Base-by-base conservation (phyloP, 2,888 invertebrate species). In the Agrilus cyanescens region DNA sequence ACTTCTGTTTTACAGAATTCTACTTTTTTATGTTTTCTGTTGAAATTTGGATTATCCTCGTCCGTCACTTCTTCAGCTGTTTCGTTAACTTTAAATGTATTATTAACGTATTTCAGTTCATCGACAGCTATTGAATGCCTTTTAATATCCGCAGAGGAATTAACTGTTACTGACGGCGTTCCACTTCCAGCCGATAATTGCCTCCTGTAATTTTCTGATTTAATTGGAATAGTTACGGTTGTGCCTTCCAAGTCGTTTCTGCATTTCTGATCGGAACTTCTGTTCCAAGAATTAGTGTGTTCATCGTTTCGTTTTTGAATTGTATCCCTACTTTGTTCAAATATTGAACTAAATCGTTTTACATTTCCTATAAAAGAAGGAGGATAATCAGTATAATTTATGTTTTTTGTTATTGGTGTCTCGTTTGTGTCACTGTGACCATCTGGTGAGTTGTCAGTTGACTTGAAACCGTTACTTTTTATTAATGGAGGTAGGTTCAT, bases 1-100 rank as follows among this genome's bases (percentile, higher is more conserved):
- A 89, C 78, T 68, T 89, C 89, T 1, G 88, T 88, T 68, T 88
- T 88, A 59, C 86, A 85, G 63, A 89, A 89, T 56, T 82, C 87
- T 0, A 89, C 88, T 64, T 78, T 85, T 61, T 86, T 85, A 2
- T 73, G 68, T 59, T 70, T 75, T 52, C 70, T 69, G 37, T 70
- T 70, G 37, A 47, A 50, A 44, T 48, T 54, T 34, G 69, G 68
- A 44, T 70, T 70, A 46, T 57, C 64, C 57, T 62, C 46, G 44
- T 57, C 48, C 50, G 61, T 49, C 18, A 32, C 38, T 16, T 48
- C 46, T 18, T 36, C 30, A 4, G 18, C 18, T 13, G 25, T 25
- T 32, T 37, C 20, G 20, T 41, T 37, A 10, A 13, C 4, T 40
- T 41, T 41, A 8, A 20, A 16, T 5, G 58, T 58, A 31, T 63